phyloP scores from a whole-genome alignment of 2,888 invertebrate genomes.

The Spodoptera picta region DNA sequence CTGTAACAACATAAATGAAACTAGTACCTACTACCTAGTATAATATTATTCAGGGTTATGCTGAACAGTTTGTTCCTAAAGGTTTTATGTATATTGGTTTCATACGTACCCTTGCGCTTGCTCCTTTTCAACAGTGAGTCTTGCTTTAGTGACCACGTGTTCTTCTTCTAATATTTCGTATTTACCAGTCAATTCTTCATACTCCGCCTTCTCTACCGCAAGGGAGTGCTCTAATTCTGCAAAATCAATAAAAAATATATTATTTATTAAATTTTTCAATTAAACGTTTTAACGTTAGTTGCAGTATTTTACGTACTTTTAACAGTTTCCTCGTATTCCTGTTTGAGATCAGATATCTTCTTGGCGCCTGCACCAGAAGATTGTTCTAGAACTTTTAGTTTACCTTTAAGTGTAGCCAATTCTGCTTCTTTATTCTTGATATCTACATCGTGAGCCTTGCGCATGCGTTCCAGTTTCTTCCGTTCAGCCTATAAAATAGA shows the following conservation, averaged over 20 bases:
- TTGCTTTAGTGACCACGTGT: slow-evolving; percentile 94
- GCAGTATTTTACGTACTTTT: slow-evolving; percentile 88
- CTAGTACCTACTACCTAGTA: no score
- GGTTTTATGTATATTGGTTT: no score
- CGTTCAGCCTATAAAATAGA: slow-evolving; percentile 86
- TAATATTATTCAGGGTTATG: background rate
- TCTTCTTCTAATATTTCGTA: slow-evolving; percentile 95
- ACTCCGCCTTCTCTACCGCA: slow-evolving; percentile 91
- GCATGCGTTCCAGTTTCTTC: slow-evolving; percentile 91
- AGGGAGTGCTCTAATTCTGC: slow-evolving; percentile 91
- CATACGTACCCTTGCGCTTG: slow-evolving; percentile 90
- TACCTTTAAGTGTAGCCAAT: slow-evolving; percentile 92
- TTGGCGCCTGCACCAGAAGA: slow-evolving; percentile 90
- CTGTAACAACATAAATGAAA: slow-evolving; percentile 73
- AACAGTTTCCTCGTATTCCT: slow-evolving; percentile 90
- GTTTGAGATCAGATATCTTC: slow-evolving; percentile 91
- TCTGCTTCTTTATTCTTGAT: slow-evolving; percentile 93
- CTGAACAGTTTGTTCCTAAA: no score
- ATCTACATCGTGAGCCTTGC: slow-evolving; percentile 92
- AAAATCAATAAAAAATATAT: slow-evolving; percentile 29
- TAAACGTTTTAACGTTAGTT: background rate
- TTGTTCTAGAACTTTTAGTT: slow-evolving; percentile 91
- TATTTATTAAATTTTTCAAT: background rate
- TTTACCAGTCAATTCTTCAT: slow-evolving; percentile 93
- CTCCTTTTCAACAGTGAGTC: slow-evolving; percentile 94